Evolutionary conservation across 2,888 invertebrate genomes (phyloP).

Genomic region (Bellardia bayeri): DNA sequence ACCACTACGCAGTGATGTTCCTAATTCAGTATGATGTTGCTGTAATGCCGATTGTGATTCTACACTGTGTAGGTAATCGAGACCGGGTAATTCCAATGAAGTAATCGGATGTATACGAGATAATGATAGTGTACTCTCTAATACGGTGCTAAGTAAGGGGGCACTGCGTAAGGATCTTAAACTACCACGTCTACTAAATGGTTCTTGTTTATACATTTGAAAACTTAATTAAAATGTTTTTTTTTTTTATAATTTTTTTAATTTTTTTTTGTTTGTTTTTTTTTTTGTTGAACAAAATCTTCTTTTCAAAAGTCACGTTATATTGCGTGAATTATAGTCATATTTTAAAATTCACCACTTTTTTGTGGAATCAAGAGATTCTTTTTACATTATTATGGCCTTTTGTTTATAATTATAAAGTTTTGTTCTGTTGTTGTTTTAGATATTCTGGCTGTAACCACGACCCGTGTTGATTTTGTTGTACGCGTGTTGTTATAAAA

Average conservation of each 20-base stretch:
- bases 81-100: slow-evolving; percentile 83
- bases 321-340: slow-evolving; percentile 70
- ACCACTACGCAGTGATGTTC: slow-evolving; percentile 80
- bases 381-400: slow-evolving; percentile 44
- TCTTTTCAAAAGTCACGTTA: slow-evolving; percentile 68
- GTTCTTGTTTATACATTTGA: slow-evolving; percentile 84
- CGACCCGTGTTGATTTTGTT: slow-evolving; percentile 22
- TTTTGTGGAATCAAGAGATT: slow-evolving; percentile 4
- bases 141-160: slow-evolving; percentile 84
- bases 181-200: slow-evolving; percentile 84
- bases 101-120: slow-evolving; percentile 84
- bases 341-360: slow-evolving; percentile 46
- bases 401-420: slow-evolving; percentile 55
- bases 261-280: slow-evolving; percentile 25
- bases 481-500: slow-evolving; percentile 64
- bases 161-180: slow-evolving; percentile 85
- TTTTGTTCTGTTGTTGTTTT: slow-evolving; percentile 15
- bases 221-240: slow-evolving; percentile 22
- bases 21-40: slow-evolving; percentile 79
- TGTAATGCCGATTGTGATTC: slow-evolving; percentile 80
- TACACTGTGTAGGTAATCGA: slow-evolving; percentile 81
- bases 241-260: background rate
- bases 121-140: slow-evolving; percentile 84
- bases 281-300: background rate
- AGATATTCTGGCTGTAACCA: slow-evolving; percentile 11